Percentiles rank a stretch among this genome's conserved stretches.
Evolutionary conservation across 1,140 invertebrate genomes (phyloP).

Genomic region (Bombus superbus): DNA sequence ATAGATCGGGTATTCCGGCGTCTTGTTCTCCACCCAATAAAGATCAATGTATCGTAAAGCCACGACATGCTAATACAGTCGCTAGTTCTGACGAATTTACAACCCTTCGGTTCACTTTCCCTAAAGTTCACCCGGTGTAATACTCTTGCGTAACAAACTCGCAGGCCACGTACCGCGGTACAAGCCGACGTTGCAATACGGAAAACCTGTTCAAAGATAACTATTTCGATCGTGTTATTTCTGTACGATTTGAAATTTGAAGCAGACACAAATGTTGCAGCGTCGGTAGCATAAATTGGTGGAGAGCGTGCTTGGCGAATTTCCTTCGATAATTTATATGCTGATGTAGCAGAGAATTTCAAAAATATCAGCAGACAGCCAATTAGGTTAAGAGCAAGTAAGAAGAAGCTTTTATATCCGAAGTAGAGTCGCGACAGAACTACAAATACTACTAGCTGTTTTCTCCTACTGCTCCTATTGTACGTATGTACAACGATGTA

Average conservation of each 20-base stretch:
- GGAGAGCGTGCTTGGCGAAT: neutral
- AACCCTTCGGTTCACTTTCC: neutral
- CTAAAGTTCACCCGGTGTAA: neutral
- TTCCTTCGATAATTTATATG: neutral
- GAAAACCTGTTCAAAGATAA: slow-evolving; percentile 16
- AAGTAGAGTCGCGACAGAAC: neutral
- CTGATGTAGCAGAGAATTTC: too few species aligned
- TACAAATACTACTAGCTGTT: neutral
- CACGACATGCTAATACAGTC: slow-evolving; percentile 1
- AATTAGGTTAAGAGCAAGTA: slow-evolving; percentile 22
- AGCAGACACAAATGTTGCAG: too few species aligned
- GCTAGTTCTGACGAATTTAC: slow-evolving; percentile 26
- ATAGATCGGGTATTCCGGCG: neutral
- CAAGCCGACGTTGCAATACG: slow-evolving; percentile 6
- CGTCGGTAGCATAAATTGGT: neutral
- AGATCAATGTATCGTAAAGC: slow-evolving; percentile 19
- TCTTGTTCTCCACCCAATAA: neutral
- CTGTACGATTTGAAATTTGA: slow-evolving; percentile 22
- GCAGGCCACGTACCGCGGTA: neutral
- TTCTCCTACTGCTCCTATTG: neutral
- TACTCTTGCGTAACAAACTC: slow-evolving; percentile 10
- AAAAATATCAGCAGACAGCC: neutral
- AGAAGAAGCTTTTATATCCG: neutral
- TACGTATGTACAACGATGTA: neutral
- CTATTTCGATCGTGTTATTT: slow-evolving; percentile 19